Conservation (phyloP, 2,797 vertebrate genomes). For the Gymnothorax javanicus region DNA sequence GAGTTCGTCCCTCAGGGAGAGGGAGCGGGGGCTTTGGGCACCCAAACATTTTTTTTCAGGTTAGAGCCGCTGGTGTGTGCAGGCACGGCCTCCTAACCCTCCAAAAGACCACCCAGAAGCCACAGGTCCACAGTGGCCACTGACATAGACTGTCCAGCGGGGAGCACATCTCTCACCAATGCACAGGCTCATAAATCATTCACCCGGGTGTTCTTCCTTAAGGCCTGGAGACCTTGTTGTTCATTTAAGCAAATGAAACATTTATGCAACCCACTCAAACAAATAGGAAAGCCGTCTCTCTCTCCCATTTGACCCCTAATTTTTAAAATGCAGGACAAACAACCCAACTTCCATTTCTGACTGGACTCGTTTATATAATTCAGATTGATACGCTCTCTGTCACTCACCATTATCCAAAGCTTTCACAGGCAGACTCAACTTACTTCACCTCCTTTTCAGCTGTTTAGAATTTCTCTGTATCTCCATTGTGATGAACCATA, state of each 20-base stretch:
- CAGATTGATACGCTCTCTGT: too few species aligned
- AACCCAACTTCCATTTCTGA: too few species aligned
- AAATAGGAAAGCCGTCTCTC: background rate
- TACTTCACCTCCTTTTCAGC: background rate
- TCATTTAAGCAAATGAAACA: slow-evolving; percentile 15
- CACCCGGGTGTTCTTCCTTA: background rate
- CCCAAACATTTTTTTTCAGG: background rate
- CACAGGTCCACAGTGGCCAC: background rate
- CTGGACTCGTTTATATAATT: too few species aligned
- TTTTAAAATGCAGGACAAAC: too few species aligned
- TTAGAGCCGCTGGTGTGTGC: background rate
- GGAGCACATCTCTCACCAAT: background rate
- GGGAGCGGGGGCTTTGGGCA: background rate
- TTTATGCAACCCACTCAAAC: background rate
- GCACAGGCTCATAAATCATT: slow-evolving; percentile 1
- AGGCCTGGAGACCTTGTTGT: background rate
- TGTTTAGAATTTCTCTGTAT: background rate
- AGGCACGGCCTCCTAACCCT: background rate
- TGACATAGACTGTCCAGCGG: background rate
- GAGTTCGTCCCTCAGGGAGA: background rate
- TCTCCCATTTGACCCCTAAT: too few species aligned
- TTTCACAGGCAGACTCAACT: too few species aligned
- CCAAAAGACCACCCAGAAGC: background rate
- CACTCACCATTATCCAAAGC: too few species aligned
- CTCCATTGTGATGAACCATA: background rate